Evolutionary conservation across 2,113 vertebrate genomes (phyloP).

Genomic region (Haemorhous mexicanus): DNA sequence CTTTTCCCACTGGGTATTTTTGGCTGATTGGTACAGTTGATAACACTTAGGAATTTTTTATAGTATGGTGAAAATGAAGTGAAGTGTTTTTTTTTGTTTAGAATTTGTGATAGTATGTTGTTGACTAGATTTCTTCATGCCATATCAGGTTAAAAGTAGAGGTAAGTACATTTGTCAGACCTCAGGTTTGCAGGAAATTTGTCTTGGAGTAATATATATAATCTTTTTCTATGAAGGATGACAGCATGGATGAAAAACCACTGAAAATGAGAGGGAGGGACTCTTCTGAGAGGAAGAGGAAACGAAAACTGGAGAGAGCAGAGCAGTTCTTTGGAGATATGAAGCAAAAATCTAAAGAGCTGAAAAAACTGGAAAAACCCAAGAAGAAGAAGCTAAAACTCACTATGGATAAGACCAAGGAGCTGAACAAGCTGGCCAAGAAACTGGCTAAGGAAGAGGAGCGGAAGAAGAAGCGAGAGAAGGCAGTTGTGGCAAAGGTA

Average conservation of each 20-base stretch:
- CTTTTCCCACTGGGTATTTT: neutral
- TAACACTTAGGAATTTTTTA: neutral
- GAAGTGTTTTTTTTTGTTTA: neutral
- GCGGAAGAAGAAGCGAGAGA: constrained; percentile 92
- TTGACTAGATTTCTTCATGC: neutral
- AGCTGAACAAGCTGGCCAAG: constrained; percentile 94
- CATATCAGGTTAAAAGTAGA: neutral
- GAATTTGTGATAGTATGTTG: neutral
- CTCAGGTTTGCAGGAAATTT: neutral
- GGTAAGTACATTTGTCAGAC: neutral
- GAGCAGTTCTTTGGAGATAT: constrained; percentile 84
- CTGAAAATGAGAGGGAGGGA: constrained; percentile 91
- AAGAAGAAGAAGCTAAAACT: constrained; percentile 98
- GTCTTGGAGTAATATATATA: neutral
- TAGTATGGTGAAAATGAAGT: neutral
- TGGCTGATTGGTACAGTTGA: neutral
- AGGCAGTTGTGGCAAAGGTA: constrained; percentile 83
- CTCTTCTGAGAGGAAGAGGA: constrained; percentile 89
- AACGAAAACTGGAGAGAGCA: constrained; percentile 87
- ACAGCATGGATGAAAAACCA: constrained; percentile 88
- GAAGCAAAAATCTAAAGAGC: constrained; percentile 87
- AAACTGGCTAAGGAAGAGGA: constrained; percentile 95
- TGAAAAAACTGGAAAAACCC: constrained; percentile 88
- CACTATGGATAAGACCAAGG: constrained; percentile 88
- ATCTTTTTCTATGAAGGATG: constrained; percentile 77